These are phyloP conservation scores for Benthosema pterotum DNA, from an alignment of 2,797 vertebrate species.

Conservation along the genomic window DNA sequence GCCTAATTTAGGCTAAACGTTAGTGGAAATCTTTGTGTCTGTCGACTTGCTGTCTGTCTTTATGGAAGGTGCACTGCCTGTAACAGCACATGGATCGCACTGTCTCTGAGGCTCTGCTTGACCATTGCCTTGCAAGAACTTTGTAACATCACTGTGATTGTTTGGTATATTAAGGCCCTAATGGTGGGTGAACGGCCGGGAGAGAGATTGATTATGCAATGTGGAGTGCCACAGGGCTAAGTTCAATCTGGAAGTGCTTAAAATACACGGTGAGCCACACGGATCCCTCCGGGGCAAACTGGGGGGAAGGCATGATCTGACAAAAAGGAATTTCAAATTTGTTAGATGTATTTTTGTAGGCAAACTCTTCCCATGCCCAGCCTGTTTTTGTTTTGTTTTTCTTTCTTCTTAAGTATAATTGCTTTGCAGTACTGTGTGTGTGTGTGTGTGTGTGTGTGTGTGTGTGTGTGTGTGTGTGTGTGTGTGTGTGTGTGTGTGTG, in stretches of 20 bases:
- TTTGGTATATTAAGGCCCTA: constrained; percentile 54
- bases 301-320: constrained; percentile 77
- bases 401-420: constrained; percentile 25
- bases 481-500: too few species aligned
- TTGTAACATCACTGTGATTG: constrained; percentile 64
- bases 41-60: too few species aligned
- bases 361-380: constrained; percentile 68
- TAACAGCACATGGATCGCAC: too few species aligned
- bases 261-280: constrained; percentile 54
- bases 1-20: too few species aligned
- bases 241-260: constrained; percentile 79
- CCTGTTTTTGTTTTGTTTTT: constrained; percentile 15
- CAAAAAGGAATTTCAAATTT: constrained; percentile 76
- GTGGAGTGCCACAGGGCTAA: constrained; percentile 76
- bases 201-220: constrained; percentile 79
- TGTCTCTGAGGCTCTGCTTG: constrained; percentile 11
- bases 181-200: constrained; percentile 58
- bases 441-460: too few species aligned
- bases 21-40: too few species aligned
- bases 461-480: too few species aligned
- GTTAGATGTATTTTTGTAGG: constrained; percentile 69
- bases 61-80: too few species aligned
- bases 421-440: constrained; percentile 26
- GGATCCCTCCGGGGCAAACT: constrained; percentile 71
- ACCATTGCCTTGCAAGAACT: constrained; percentile 16